Evolutionary conservation across 2,797 vertebrate species (phyloP).

Genomic region (Oreochromis grahami): DNA sequence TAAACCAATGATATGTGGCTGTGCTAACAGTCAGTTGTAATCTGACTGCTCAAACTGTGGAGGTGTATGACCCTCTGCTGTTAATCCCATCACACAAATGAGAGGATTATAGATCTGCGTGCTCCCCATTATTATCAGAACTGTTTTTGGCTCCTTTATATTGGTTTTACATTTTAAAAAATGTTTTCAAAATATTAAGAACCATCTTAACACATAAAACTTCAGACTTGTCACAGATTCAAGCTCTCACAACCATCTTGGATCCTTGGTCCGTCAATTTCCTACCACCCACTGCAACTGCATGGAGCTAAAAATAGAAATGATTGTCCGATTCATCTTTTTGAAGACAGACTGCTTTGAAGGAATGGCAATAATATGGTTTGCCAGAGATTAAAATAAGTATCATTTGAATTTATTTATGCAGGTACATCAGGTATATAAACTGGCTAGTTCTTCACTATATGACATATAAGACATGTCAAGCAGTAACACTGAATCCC

Average conservation of each 20-base stretch:
- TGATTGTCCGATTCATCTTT: neutral
- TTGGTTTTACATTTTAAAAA: neutral
- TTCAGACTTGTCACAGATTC: neutral
- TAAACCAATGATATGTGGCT: neutral
- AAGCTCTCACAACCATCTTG: neutral
- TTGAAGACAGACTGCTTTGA: neutral
- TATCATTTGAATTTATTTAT: neutral
- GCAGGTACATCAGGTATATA: neutral
- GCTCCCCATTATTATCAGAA: neutral
- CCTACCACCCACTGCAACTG: neutral
- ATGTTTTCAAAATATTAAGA: neutral
- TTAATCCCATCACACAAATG: constrained; percentile 14
- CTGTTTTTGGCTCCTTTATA: neutral
- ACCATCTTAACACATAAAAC: neutral
- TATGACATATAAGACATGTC: neutral
- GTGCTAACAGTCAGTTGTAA: neutral
- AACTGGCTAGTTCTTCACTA: no score
- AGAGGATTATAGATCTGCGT: neutral
- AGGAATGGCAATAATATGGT: neutral
- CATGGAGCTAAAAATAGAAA: constrained; percentile 8
- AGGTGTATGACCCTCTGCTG: neutral
- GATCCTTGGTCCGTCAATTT: neutral
- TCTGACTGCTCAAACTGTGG: neutral
- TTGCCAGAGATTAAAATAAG: neutral
- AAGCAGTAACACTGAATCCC: neutral